Evolutionary conservation across 2,797 vertebrate species (phyloP).

Genomic region (Acrocephalus scirpaceus): DNA sequence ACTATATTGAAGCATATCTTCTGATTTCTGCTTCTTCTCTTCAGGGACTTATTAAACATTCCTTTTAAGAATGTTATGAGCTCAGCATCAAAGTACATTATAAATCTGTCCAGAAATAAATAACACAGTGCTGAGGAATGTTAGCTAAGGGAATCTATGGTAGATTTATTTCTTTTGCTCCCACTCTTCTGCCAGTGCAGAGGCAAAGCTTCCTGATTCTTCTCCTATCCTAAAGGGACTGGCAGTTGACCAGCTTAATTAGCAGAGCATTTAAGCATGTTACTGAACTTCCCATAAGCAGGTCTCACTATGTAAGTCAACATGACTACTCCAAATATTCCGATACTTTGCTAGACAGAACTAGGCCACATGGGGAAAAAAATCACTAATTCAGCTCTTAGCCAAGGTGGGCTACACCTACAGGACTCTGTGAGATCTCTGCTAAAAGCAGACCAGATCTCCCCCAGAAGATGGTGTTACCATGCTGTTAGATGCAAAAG

Average conservation of each 20-base stretch:
- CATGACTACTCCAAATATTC: neutral
- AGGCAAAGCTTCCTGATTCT: neutral
- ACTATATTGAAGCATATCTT: neutral
- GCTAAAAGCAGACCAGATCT: neutral
- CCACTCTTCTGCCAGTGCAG: neutral
- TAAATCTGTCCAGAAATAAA: slow-evolving; percentile 11
- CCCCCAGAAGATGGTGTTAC: neutral
- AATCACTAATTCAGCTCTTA: neutral
- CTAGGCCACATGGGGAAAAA: neutral
- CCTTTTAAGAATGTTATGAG: slow-evolving; percentile 12
- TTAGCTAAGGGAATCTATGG: neutral
- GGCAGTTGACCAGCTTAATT: neutral
- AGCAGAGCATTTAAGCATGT: neutral
- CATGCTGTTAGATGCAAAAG: neutral
- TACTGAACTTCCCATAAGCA: neutral
- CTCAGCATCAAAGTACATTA: slow-evolving; percentile 9
- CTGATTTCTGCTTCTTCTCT: neutral
- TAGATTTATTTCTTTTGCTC: neutral
- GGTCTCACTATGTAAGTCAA: neutral
- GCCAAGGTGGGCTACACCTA: neutral
- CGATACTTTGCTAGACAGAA: neutral
- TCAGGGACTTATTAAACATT: slow-evolving; percentile 3
- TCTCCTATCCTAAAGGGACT: neutral
- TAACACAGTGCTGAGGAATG: neutral
- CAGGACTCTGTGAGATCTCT: neutral